Evolutionary conservation across 2,888 invertebrate genomes (phyloP).

Genomic region (Pilophorus perplexus): DNA sequence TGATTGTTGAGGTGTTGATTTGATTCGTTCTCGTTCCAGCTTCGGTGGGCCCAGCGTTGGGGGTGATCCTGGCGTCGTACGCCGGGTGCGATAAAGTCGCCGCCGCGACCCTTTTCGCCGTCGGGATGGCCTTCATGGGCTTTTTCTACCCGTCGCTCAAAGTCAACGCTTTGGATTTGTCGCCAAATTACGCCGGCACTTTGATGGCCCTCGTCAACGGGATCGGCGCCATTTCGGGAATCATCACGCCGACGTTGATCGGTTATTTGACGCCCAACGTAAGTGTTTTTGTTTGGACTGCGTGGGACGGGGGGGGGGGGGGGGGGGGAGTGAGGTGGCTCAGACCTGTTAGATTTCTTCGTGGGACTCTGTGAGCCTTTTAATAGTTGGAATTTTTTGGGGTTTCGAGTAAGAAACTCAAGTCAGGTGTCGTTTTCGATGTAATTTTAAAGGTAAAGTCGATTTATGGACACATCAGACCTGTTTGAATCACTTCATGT

Average conservation of each 20-base stretch:
- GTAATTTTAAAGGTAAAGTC: no score
- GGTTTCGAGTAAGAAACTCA: no score
- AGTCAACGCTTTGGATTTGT: slow-evolving; percentile 65
- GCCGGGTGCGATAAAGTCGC: slow-evolving; percentile 63
- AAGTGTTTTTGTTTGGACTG: no score
- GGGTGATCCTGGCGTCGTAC: slow-evolving; percentile 67
- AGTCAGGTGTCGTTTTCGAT: no score
- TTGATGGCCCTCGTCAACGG: slow-evolving; percentile 70
- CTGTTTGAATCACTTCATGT: no score
- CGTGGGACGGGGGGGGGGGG: no score
- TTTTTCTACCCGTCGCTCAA: slow-evolving; percentile 70
- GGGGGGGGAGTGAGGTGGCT: no score
- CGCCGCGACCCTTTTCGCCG: slow-evolving; percentile 63
- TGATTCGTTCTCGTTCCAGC: slow-evolving; percentile 57
- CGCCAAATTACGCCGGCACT: slow-evolving; percentile 66
- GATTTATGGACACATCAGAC: no score
- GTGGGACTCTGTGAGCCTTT: no score
- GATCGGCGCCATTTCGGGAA: slow-evolving; percentile 69
- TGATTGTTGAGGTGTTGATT: background rate
- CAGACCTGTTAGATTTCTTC: no score
- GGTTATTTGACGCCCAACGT: slow-evolving; percentile 61
- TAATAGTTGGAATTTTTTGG: no score
- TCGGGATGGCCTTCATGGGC: slow-evolving; percentile 69
- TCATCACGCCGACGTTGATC: slow-evolving; percentile 63
- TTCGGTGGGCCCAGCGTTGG: slow-evolving; percentile 65